Evolutionary conservation across 2,888 invertebrate species (phyloP).

Genomic region (Drosophila emarginata): DNA sequence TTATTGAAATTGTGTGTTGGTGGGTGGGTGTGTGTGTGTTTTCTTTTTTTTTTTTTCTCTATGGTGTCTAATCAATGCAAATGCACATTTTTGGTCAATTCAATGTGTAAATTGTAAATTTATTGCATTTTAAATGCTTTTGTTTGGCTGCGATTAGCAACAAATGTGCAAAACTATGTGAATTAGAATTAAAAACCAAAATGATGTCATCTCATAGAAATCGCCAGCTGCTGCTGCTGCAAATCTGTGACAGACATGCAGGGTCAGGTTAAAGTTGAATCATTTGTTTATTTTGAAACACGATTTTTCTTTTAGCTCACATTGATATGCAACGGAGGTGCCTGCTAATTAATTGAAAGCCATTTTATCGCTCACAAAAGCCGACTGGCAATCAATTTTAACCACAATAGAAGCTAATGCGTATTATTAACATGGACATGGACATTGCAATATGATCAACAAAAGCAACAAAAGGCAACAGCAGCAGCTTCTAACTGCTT

Average conservation of each 20-base stretch:
- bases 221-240: conserved; percentile 35
- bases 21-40: conserved; percentile 48
- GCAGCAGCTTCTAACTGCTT: conserved; percentile 54
- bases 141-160: conserved; percentile 55
- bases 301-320: conserved; percentile 69
- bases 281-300: conserved; percentile 73
- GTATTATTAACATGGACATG: conserved; percentile 48
- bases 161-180: conserved; percentile 52
- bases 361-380: conserved; percentile 75
- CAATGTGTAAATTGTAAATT: conserved; percentile 59
- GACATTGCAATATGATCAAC: conserved; percentile 53
- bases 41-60: conserved; percentile 13
- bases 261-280: conserved; percentile 81
- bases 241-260: conserved; percentile 74
- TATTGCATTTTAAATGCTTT: conserved; percentile 65
- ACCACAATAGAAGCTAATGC: conserved; percentile 57
- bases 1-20: conserved; percentile 18
- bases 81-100: conserved; percentile 77
- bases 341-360: conserved; percentile 72
- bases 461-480: conserved; percentile 43
- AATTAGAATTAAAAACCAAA: conserved; percentile 35
- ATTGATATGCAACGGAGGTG: conserved; percentile 57
- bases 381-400: conserved; percentile 66
- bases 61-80: conserved; percentile 67
- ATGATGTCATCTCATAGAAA: conserved; percentile 64